phyloP scores from a whole-genome alignment of 92 coral and sea anemone species.

The Galaxea fascicularis region DNA sequence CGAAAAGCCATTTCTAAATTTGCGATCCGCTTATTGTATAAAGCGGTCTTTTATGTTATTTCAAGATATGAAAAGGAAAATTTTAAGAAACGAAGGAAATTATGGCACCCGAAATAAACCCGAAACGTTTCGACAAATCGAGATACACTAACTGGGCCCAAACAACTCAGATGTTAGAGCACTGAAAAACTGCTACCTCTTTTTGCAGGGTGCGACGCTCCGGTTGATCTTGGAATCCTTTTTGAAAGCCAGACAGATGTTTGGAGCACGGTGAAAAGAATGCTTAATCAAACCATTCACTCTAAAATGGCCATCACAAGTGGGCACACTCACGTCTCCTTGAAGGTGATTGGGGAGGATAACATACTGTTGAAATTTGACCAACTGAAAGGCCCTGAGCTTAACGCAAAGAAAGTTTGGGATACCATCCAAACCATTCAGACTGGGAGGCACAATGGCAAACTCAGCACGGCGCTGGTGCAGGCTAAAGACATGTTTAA shows the following conservation, averaged over 20 bases:
- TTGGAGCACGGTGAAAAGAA: not conserved
- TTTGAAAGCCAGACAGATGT: not conserved
- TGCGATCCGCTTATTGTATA: too few species aligned
- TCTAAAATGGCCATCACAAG: not conserved
- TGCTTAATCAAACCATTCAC: not conserved
- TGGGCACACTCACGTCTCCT: constrained; percentile 11
- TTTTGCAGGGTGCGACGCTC: constrained; percentile 14
- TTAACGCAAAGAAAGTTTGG: not conserved
- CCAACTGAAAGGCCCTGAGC: not conserved
- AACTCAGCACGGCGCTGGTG: not conserved
- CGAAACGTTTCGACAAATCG: too few species aligned
- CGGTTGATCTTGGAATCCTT: constrained; percentile 31
- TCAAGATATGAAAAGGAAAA: too few species aligned
- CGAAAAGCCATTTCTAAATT: too few species aligned
- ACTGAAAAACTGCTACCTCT: too few species aligned
- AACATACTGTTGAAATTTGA: not conserved
- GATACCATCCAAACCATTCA: not conserved
- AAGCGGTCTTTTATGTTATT: too few species aligned
- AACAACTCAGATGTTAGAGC: too few species aligned
- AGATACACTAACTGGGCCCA: too few species aligned
- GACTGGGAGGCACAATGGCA: not conserved
- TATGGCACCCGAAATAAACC: too few species aligned
- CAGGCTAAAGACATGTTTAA: constrained; percentile 10
- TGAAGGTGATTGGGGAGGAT: not conserved
- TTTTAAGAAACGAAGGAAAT: too few species aligned